A percentile compares a stretch with the other conserved stretches of the same genome.
Conservation (phyloP, 64 coral and sea anemone species). For the Pocillopora damicornis region DNA sequence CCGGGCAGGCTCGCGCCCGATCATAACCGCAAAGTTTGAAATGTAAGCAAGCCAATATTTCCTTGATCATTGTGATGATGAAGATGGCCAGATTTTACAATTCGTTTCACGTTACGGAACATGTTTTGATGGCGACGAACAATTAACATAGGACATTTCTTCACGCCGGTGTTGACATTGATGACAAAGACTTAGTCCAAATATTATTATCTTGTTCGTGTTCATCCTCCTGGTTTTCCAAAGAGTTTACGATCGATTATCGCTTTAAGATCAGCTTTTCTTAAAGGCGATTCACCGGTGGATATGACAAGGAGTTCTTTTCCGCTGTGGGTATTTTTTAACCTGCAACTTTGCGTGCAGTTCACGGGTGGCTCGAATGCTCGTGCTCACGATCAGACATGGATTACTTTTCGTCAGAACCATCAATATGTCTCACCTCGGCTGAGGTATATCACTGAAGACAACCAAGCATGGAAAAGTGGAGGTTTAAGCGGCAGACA, state of each 20-base stretch:
- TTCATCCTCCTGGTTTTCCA: not conserved
- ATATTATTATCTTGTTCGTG: not conserved
- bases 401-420: not conserved
- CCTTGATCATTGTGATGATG: not conserved
- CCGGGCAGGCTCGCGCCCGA: not conserved
- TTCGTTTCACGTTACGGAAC: slow-evolving; percentile 19
- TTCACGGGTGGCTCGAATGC: not conserved
- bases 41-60: not conserved
- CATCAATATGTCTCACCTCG: not conserved
- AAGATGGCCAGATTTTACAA: slow-evolving; percentile 1
- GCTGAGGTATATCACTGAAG: not conserved
- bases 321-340: not conserved
- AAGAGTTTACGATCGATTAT: not conserved
- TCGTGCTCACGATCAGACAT: not conserved
- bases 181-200: not conserved
- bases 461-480: not conserved
- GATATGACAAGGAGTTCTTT: slow-evolving; percentile 2
- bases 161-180: not conserved
- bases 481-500: not conserved
- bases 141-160: not conserved
- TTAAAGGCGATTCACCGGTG: not conserved
- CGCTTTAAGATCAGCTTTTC: not conserved
- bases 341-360: not conserved
- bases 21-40: slow-evolving; percentile 4
- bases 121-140: not conserved